Evolutionary conservation across 2,797 vertebrate species (phyloP).

Genomic region (Bucorvus abyssinicus): DNA sequence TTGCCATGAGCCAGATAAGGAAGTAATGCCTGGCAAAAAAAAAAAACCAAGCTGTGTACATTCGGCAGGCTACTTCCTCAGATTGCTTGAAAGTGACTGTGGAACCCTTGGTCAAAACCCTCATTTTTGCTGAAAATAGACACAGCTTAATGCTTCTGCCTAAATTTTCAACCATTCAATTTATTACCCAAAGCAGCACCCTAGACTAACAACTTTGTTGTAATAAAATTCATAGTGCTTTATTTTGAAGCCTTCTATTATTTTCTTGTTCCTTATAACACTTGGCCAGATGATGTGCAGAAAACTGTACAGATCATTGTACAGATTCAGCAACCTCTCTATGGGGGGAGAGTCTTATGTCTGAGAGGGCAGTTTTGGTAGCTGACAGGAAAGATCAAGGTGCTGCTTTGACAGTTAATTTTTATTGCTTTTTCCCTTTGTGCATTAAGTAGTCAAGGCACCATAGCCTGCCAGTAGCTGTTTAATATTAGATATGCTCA

Average conservation of each 20-base stretch:
- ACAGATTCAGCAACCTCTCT: not conserved
- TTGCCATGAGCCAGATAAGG: not conserved
- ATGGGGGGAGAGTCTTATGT: not conserved
- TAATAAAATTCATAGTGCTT: not conserved
- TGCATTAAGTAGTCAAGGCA: slow-evolving; percentile 49
- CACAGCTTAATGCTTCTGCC: not conserved
- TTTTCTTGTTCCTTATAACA: not conserved
- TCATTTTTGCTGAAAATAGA: not conserved
- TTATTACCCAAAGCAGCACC: not conserved
- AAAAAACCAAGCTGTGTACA: not conserved
- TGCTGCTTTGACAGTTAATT: slow-evolving; percentile 61
- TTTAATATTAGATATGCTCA: slow-evolving; percentile 68
- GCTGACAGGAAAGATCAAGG: slow-evolving; percentile 40
- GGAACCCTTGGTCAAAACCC: not conserved
- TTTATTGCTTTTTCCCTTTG: slow-evolving; percentile 50
- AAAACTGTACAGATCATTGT: not conserved
- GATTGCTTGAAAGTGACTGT: not conserved
- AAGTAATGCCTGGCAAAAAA: not conserved
- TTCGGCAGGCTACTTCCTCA: not conserved
- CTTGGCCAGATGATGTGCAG: not conserved
- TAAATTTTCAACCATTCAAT: not conserved
- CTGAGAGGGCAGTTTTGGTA: not conserved
- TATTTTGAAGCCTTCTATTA: not conserved
- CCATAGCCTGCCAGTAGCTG: slow-evolving; percentile 37
- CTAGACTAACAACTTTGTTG: not conserved